Base-by-base conservation (phyloP, 2,797 vertebrate genomes). In the Enteromius trimaculatus region DNA sequence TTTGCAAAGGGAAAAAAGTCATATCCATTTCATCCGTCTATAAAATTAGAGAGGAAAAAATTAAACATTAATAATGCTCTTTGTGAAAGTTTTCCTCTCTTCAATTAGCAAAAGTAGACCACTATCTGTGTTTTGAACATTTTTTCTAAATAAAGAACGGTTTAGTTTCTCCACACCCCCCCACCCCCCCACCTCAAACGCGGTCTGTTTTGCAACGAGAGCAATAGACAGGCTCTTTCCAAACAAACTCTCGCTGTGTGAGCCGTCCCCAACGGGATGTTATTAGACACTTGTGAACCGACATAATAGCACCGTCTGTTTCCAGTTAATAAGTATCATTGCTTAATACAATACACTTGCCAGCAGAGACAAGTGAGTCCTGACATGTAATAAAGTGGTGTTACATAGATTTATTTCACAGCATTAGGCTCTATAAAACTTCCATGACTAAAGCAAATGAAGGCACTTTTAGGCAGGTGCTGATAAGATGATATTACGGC, bases 1-100 rank as follows among this genome's bases (percentile, higher is more conserved):
- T 98, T 96, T 95, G 96, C 92, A 91, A 93, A 92, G 92, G 92
- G 93, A 94, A 84, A 87, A 87, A 90, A 90, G 87, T 82, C 89
- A 90, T 92, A 93, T 92, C 92, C 93, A 93, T 94, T 92, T 92
- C 91, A 92, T 93, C 94, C 92, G 93, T 93, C 94, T 93, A 91
- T 92, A 94, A 94, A 93, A 93, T 91, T 80, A 80, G 64, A 49
- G 65, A 14, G 51, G 60, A 49, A 65, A 66, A 85, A 71, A 80
- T 86, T 81, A 77, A 84, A 79, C 87, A 90, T 89, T 88, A 89
- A 90, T 94, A 92, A 93, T 93, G 93, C 92, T 94, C 92, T 95
- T 92, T 94, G 93, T 93, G 93, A 93, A 92, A 93, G 88, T 84
- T 78, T 89, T 88, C 88, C 90, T 90, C 87, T 90, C 90, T 88